phyloP scores from a whole-genome alignment of 2,888 invertebrate species.

The Helleia helle region DNA sequence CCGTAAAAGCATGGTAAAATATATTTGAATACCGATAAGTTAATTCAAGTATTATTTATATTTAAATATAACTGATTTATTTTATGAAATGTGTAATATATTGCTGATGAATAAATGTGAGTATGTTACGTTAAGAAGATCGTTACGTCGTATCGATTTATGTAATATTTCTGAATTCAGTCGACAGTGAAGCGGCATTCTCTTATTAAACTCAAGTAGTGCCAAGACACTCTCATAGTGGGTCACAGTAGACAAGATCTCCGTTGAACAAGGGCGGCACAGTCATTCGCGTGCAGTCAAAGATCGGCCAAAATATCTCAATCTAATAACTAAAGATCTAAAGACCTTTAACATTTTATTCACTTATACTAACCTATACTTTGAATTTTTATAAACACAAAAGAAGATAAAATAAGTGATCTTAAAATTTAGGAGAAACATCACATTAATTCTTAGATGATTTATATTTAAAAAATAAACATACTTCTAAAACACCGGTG shows the following conservation, averaged over 20 bases:
- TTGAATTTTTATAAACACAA: too few species aligned
- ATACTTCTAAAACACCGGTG: too few species aligned
- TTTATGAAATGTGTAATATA: too few species aligned
- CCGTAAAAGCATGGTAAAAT: too few species aligned
- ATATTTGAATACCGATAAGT: too few species aligned
- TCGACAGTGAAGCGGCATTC: conserved; percentile 42
- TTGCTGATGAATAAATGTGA: conserved; percentile 8
- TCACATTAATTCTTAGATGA: too few species aligned
- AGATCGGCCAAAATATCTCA: conserved; percentile 18
- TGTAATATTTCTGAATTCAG: conserved; percentile 18
- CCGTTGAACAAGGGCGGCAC: conserved; percentile 29
- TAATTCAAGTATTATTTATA: too few species aligned
- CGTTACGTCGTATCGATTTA: conserved; percentile 32
- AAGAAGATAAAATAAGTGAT: too few species aligned
- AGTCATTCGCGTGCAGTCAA: conserved; percentile 18
- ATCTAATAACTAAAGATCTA: conserved; percentile 10
- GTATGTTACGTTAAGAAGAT: conserved; percentile 23
- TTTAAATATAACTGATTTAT: too few species aligned
- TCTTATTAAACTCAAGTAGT: conserved; percentile 58
- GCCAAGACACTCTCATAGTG: conserved; percentile 50
- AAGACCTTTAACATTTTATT: not conserved
- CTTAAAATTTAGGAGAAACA: too few species aligned
- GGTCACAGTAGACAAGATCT: conserved; percentile 52
- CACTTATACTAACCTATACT: too few species aligned
- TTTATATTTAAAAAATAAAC: too few species aligned